Evolutionary conservation across 2,113 vertebrate species (phyloP).

Genomic region (Apodemus sylvaticus): DNA sequence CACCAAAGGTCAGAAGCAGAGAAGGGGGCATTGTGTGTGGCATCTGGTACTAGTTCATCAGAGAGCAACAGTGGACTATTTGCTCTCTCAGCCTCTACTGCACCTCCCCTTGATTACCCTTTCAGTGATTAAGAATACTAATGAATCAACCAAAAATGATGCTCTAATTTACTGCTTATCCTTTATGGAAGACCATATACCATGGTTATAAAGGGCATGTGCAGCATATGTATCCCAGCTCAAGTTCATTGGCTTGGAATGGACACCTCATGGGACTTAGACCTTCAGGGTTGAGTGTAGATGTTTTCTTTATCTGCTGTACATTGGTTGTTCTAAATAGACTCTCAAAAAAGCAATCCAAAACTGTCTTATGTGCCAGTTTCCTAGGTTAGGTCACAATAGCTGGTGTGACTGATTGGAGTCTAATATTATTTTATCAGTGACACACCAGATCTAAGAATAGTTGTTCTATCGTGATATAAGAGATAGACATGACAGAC

Average conservation of each 20-base stretch:
- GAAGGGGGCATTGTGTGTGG: background rate
- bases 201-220: background rate
- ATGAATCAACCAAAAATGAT: background rate
- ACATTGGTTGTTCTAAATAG: slow-evolving; percentile 21
- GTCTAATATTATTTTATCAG: slow-evolving; percentile 26
- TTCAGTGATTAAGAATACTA: slow-evolving; percentile 54
- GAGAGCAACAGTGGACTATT: background rate
- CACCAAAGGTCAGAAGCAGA: background rate
- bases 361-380: slow-evolving; percentile 8
- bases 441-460: slow-evolving; percentile 36
- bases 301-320: slow-evolving; percentile 15
- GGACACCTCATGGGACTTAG: background rate
- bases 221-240: background rate
- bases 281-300: background rate
- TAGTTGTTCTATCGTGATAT: slow-evolving; percentile 8
- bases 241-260: background rate
- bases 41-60: background rate
- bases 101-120: background rate
- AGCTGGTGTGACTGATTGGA: slow-evolving; percentile 7
- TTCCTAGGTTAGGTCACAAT: background rate
- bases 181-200: background rate
- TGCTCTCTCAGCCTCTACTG: background rate
- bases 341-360: too few species aligned
- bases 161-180: background rate
- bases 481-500: slow-evolving; percentile 13